Base-by-base conservation (phyloP, 1,140 invertebrate genomes). In the Monochamus saltuarius region DNA sequence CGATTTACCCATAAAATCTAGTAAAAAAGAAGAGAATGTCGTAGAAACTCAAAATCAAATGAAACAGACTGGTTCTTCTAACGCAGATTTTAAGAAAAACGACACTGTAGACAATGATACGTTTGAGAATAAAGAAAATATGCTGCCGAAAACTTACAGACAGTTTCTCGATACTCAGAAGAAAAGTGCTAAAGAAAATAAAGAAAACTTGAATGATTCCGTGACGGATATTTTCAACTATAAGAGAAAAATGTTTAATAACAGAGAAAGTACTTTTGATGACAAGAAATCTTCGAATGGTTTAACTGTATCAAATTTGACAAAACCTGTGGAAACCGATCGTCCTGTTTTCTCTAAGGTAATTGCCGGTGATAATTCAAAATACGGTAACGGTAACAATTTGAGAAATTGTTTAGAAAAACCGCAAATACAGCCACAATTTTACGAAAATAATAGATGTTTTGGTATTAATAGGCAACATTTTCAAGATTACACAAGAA, bases 151-250 rank as follows among this genome's bases (percentile, higher is more conserved):
- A 54, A 59, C 60, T 9, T 70, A 68, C 40, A 60, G 55, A 43
- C 57, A 70, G 22, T 70, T 64, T 62, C 50, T 69, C 29, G 40
- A 64, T 22, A 13, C 22, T 1, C 65, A 69, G 46, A 62, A 64
- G 29, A 56, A 47, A 22, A 14, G 8, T 16, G 29, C 13, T 9
- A 47, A 19, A 10, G 17, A 37, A 22, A 49, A 60, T 34, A 51
- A 56, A 46, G 37, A 55, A n/a, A 51, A 43, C 34, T 16, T 49
- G 1, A 59, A 65, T 62, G 59, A 67, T 50, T 66, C 63, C 17
- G 58, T 68, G 9, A 68, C 60, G 22, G 66, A 68, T 61, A 68
- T 68, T 59, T 68, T 66, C 47, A 66, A 68, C 56, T 68, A 68
- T 42, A 67, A 62, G 47, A 34, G 40, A 56, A 53, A 45, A 51